Evolutionary conservation across 2,888 invertebrate genomes (phyloP).

Genomic region (Drosophila paramelanica): DNA sequence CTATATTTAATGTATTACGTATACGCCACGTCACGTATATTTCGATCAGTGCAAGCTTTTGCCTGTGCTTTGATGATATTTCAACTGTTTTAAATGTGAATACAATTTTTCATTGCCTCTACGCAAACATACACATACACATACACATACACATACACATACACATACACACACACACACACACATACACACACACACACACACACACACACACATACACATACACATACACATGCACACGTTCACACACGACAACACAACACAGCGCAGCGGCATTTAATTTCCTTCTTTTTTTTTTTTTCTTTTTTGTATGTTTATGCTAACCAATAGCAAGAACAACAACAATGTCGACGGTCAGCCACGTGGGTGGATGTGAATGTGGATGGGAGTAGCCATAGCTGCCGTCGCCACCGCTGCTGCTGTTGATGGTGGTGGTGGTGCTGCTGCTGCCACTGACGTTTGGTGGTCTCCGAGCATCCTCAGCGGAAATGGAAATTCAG

Average conservation of each 20-base stretch:
- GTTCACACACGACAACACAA: slow-evolving; percentile 18
- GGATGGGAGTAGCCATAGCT: slow-evolving; percentile 26
- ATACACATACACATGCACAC: background rate
- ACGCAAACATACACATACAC: slow-evolving; percentile 21
- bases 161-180: too few species aligned
- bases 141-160: slow-evolving; percentile 1
- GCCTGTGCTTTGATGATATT: slow-evolving; percentile 26
- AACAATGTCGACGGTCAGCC: slow-evolving; percentile 43
- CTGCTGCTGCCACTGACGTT: slow-evolving; percentile 23
- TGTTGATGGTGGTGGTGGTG: slow-evolving; percentile 15
- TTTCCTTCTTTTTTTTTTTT: slow-evolving; percentile 36
- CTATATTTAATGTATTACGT: slow-evolving; percentile 11
- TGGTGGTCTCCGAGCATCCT: slow-evolving; percentile 60
- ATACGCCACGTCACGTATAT: slow-evolving; percentile 24
- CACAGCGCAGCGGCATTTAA: slow-evolving; percentile 52
- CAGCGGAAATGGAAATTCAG: slow-evolving; percentile 72
- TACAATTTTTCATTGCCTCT: slow-evolving; percentile 17
- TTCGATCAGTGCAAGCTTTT: background rate
- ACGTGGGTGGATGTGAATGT: slow-evolving; percentile 56
- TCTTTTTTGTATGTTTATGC: slow-evolving; percentile 62
- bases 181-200: too few species aligned
- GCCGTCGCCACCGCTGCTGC: slow-evolving; percentile 11
- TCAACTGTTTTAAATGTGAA: slow-evolving; percentile 26
- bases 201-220: background rate
- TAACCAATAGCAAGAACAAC: slow-evolving; percentile 53